These are phyloP conservation scores for Mustela lutreola DNA, from an alignment of 2,113 vertebrate species.

Conservation along the genomic window DNA sequence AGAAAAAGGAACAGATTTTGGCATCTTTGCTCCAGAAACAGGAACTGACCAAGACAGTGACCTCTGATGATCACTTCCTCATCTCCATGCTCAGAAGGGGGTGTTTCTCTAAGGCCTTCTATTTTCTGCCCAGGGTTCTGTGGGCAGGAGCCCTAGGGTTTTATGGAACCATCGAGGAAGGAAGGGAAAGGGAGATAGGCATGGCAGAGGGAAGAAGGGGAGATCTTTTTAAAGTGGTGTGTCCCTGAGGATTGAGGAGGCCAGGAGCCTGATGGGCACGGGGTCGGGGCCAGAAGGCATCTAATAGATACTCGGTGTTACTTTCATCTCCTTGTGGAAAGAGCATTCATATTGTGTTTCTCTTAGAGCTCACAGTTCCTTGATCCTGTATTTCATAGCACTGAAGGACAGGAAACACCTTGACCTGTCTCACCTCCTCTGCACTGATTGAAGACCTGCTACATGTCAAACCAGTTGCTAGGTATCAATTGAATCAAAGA, in stretches of 20 bases:
- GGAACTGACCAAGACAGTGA: conserved; percentile 79
- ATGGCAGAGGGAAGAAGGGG: background rate
- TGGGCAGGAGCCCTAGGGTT: background rate
- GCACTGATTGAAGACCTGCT: background rate
- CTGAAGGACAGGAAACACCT: background rate
- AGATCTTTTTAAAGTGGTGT: background rate
- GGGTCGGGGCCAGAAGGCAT: background rate
- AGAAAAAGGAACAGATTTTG: conserved; percentile 82
- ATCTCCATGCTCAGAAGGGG: background rate
- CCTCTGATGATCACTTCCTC: conserved; percentile 67
- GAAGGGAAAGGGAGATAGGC: background rate
- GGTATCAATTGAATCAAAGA: background rate
- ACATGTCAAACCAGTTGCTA: background rate
- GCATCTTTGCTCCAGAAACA: conserved; percentile 77
- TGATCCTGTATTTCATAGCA: background rate
- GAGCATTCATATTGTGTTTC: background rate
- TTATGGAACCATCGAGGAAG: background rate
- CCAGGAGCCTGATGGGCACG: background rate
- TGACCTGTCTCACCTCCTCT: background rate
- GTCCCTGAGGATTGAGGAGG: background rate
- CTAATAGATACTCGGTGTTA: background rate
- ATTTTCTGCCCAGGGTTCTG: background rate
- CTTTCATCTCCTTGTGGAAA: background rate
- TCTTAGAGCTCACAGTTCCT: background rate
- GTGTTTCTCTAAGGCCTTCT: background rate